These are phyloP conservation scores for Bombus soroeensis DNA, from an alignment of 1,140 invertebrate genomes.

Conservation along the genomic window DNA sequence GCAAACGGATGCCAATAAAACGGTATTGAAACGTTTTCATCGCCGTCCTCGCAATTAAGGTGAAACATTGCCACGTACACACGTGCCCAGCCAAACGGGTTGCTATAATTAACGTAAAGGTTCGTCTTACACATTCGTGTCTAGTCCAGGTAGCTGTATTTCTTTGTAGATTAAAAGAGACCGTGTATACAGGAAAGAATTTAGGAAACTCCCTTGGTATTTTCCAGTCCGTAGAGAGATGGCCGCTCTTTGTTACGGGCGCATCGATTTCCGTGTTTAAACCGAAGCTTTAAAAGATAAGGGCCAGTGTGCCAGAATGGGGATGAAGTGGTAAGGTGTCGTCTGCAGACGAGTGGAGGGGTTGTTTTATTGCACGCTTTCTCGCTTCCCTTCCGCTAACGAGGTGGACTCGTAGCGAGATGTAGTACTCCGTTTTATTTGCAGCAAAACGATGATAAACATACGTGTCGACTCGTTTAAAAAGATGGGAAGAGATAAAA, in stretches of 20 bases:
- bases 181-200: not conserved
- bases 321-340: conserved; percentile 23
- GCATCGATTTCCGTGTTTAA: conserved; percentile 28
- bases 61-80: not conserved
- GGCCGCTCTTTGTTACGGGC: not conserved
- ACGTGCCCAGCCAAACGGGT: no score
- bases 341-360: conserved; percentile 23
- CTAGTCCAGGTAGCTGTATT: not conserved
- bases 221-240: not conserved
- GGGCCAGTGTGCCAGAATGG: conserved; percentile 24
- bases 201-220: not conserved
- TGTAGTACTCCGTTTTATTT: not conserved
- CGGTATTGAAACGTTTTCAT: conserved; percentile 39
- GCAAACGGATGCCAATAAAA: conserved; percentile 46
- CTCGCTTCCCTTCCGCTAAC: conserved; percentile 10
- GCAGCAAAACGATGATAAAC: not conserved
- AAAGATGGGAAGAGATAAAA: not conserved
- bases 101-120: conserved; percentile 13
- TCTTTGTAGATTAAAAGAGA: not conserved
- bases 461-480: not conserved
- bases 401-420: not conserved
- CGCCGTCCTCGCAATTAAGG: conserved; percentile 26
- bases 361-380: conserved; percentile 20
- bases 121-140: not conserved
- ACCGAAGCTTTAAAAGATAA: conserved; percentile 12